phyloP scores from a whole-genome alignment of 2,888 invertebrate species.

The Brenthis daphne region DNA sequence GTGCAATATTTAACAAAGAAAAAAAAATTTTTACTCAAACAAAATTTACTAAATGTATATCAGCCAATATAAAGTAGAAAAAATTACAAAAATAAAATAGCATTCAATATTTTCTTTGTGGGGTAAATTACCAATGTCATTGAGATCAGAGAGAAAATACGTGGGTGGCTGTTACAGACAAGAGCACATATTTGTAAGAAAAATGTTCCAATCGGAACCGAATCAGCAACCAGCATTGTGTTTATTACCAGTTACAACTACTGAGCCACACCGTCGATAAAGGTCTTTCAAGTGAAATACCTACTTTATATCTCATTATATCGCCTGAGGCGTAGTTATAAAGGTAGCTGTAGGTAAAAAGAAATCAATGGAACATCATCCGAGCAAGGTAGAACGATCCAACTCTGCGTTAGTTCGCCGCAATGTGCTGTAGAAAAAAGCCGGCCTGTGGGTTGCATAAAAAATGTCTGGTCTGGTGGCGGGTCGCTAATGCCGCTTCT shows the following conservation, averaged over 20 bases:
- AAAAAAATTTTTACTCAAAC: too few species aligned
- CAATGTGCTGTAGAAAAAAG: conserved; percentile 59
- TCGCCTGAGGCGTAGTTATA: conserved; percentile 10
- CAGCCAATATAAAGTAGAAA: too few species aligned
- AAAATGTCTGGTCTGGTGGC: conserved; percentile 79
- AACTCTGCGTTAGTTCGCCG: conserved; percentile 44
- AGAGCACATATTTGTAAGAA: too few species aligned
- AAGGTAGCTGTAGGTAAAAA: conserved; percentile 27
- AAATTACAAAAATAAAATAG: too few species aligned
- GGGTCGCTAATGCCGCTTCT: conserved; percentile 77
- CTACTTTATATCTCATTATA: conserved; percentile 17
- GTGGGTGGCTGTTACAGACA: too few species aligned
- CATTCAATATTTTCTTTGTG: too few species aligned
- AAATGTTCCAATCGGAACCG: too few species aligned
- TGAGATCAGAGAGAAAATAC: too few species aligned
- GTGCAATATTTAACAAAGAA: too few species aligned
- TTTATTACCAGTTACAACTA: neutral
- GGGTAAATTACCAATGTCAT: too few species aligned
- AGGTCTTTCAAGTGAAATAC: conserved; percentile 10
- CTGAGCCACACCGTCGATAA: neutral
- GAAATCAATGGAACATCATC: conserved; percentile 36
- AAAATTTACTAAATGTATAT: too few species aligned
- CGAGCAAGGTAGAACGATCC: conserved; percentile 42
- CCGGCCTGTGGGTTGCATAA: conserved; percentile 73
- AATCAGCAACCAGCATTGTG: neutral